Conservation (phyloP, 1,140 invertebrate species). For the Achatina immaculata region DNA sequence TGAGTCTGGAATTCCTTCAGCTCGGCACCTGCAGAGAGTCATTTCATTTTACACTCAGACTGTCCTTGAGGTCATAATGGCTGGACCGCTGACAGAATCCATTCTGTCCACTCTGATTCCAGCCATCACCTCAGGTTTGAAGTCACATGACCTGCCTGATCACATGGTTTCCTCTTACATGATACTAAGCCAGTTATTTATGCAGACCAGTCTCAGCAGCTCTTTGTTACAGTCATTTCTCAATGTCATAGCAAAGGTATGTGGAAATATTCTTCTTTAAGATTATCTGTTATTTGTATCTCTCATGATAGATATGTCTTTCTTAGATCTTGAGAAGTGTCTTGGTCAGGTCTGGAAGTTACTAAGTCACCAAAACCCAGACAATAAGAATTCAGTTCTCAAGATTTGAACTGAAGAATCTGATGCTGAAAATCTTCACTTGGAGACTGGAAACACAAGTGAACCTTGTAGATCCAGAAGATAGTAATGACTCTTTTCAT, state of each 20-base stretch:
- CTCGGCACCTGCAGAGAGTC: constrained; percentile 75
- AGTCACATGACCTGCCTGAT: constrained; percentile 76
- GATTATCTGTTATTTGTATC: no score
- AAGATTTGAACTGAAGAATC: no score
- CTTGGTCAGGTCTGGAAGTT: no score
- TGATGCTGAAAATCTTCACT: no score
- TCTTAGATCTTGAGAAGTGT: no score
- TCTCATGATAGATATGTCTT: no score
- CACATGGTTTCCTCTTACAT: constrained; percentile 82
- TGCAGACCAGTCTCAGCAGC: constrained; percentile 77
- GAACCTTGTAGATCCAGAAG: no score
- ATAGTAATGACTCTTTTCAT: no score
- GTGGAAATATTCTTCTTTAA: no score
- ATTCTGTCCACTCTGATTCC: constrained; percentile 81
- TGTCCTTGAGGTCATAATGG: constrained; percentile 79
- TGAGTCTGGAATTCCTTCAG: constrained; percentile 1
- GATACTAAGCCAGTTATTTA: constrained; percentile 79
- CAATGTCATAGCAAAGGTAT: constrained; percentile 65
- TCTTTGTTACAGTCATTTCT: constrained; percentile 77
- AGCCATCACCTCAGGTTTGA: constrained; percentile 79
- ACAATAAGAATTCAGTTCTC: no score
- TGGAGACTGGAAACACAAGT: no score
- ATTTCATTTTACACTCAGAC: constrained; percentile 85
- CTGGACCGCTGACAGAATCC: constrained; percentile 76
- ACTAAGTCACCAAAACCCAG: no score